Conservation (phyloP, 2,797 vertebrate species). For the Tapera naevia region DNA sequence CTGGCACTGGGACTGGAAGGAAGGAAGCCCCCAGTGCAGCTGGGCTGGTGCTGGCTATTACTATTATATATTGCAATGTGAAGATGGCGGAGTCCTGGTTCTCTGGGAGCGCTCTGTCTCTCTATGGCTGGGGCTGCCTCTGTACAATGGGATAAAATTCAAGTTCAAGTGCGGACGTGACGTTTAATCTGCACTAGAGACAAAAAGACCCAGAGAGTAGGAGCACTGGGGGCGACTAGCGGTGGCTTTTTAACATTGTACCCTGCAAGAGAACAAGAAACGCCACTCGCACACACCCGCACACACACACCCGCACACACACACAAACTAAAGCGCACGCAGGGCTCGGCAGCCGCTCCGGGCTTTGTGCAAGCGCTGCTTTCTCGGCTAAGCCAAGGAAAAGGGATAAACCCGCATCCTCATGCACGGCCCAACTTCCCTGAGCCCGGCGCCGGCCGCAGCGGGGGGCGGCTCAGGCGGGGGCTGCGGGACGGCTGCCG, state of each 20-base stretch:
- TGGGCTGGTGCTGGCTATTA: constrained; percentile 80
- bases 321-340: constrained; percentile 46
- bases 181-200: constrained; percentile 97
- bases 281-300: constrained; percentile 61
- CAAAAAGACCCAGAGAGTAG: constrained; percentile 92
- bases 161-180: constrained; percentile 99
- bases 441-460: neutral
- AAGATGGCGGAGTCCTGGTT: constrained; percentile 90
- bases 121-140: constrained; percentile 95
- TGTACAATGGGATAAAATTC: constrained; percentile 98
- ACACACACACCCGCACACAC: constrained; percentile 30
- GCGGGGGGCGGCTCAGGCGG: neutral
- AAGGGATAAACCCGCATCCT: neutral
- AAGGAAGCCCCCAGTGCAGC: constrained; percentile 84
- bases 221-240: constrained; percentile 99
- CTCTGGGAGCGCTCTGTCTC: constrained; percentile 88
- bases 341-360: constrained; percentile 54
- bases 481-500: neutral
- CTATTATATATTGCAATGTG: constrained; percentile 85
- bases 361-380: constrained; percentile 51
- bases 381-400: neutral
- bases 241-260: constrained; percentile 95
- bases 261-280: constrained; percentile 81
- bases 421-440: constrained; percentile 24
- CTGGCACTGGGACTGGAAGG: constrained; percentile 80